Evolutionary conservation across 2,113 vertebrate genomes (phyloP).

Genomic region (Bufo gargarizans): DNA sequence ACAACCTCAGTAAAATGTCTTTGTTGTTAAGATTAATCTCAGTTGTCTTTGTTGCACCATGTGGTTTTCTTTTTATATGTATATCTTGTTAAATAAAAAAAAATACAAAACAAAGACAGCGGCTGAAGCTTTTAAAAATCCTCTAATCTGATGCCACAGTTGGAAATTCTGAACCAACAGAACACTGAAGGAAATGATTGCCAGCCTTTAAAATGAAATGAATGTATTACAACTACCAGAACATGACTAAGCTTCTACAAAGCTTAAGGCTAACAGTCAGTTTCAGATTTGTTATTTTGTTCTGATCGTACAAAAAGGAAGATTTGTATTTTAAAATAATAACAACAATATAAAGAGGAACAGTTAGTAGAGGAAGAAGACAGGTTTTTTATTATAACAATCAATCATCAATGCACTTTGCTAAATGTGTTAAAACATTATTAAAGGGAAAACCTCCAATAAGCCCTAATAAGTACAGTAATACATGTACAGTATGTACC

Average conservation of each 20-base stretch:
- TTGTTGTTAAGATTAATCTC: neutral
- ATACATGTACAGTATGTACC: no score
- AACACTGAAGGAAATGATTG: neutral
- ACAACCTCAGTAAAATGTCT: no score
- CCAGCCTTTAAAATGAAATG: neutral
- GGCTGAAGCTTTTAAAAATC: neutral
- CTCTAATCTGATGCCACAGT: neutral
- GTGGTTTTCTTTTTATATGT: neutral
- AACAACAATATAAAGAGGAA: neutral
- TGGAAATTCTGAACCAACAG: neutral
- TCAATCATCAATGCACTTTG: neutral
- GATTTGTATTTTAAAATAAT: neutral
- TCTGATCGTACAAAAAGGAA: neutral
- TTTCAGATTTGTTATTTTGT: neutral
- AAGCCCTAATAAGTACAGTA: no score
- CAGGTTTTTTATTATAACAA: no score
- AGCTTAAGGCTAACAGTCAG: neutral
- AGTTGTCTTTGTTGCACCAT: neutral
- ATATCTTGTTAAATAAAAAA: neutral
- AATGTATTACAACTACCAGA: neutral
- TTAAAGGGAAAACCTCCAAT: no score
- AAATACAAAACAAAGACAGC: neutral
- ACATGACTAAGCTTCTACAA: neutral
- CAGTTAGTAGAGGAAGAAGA: no score
- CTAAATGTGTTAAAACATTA: neutral